phyloP scores from a whole-genome alignment of 2,113 vertebrate genomes.

The Aspiorhynchus laticeps region DNA sequence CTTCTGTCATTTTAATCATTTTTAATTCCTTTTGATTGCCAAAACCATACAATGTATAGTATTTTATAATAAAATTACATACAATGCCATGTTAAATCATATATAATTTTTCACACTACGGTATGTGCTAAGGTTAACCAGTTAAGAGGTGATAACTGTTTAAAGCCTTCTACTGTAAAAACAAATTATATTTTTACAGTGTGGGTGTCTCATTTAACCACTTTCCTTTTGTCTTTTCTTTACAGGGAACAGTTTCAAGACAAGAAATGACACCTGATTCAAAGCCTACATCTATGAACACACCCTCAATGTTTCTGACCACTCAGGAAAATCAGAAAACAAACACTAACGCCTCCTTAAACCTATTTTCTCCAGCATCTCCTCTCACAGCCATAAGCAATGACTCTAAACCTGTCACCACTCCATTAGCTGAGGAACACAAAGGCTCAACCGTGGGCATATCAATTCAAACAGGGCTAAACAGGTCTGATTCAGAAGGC shows the following conservation, averaged over 20 bases:
- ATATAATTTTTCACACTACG: neutral
- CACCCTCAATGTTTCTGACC: neutral
- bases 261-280: neutral
- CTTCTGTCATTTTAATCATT: no score
- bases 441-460: neutral
- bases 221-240: neutral
- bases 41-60: neutral
- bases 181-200: no score
- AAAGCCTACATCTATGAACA: neutral
- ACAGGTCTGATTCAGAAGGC: neutral
- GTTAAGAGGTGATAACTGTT: neutral
- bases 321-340: neutral
- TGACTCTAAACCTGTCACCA: neutral
- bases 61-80: neutral
- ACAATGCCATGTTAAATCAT: neutral
- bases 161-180: no score
- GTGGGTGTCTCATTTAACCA: no score
- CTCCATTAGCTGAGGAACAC: neutral
- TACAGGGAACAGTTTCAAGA: neutral
- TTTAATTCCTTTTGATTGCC: no score
- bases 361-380: neutral
- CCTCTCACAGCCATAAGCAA: neutral
- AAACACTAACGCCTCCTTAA: neutral
- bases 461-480: neutral
- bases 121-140: neutral